phyloP scores from a whole-genome alignment of 2,888 invertebrate species.

The Uloborus plumipes region DNA sequence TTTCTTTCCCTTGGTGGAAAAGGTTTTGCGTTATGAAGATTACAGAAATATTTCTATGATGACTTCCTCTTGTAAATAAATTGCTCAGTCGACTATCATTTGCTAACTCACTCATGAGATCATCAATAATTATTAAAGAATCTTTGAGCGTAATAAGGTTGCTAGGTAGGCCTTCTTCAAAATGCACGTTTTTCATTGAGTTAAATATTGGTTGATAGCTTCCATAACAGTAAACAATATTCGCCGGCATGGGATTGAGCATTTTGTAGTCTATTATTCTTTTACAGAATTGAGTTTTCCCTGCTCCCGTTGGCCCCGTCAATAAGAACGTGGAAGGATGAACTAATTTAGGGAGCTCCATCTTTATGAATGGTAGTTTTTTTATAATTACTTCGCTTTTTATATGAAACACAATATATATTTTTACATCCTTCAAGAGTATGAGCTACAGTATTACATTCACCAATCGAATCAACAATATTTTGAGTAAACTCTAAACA shows the following conservation, averaged over 20 bases:
- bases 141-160: neutral
- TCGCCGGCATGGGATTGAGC: neutral
- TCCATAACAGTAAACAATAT: slow-evolving; percentile 3
- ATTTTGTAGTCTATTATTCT: no score
- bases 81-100: slow-evolving; percentile 1
- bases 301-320: neutral
- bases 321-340: neutral
- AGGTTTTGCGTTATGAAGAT: slow-evolving; percentile 35
- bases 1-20: slow-evolving; percentile 24
- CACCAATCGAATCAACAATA: no score
- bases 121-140: slow-evolving; percentile 30
- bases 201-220: neutral
- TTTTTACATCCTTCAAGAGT: neutral
- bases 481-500: no score
- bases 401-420: neutral
- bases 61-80: slow-evolving; percentile 30
- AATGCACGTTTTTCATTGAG: slow-evolving; percentile 6
- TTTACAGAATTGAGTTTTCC: neutral
- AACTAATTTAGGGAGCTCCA: neutral
- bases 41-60: slow-evolving; percentile 23
- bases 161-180: slow-evolving; percentile 5
- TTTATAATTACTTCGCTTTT: neutral
- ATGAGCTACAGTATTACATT: no score
- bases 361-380: neutral
- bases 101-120: slow-evolving; percentile 19